Conservation (phyloP, 2,888 invertebrate species). For the Coremacera marginata region DNA sequence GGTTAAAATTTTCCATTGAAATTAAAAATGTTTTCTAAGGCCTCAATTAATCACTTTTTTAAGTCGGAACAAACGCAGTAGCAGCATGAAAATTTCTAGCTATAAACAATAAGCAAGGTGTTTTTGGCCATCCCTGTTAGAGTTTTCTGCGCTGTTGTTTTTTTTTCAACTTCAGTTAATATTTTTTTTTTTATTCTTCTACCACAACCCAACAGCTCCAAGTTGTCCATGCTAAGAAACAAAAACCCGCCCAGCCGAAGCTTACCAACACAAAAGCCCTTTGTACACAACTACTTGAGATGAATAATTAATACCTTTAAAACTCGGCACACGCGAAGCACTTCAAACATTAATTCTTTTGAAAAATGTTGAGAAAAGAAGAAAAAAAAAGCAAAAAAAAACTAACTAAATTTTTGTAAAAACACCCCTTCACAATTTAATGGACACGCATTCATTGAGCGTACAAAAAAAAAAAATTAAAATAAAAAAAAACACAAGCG, state of each 20-base stretch:
- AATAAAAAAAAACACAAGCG: not conserved
- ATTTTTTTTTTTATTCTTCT: not conserved
- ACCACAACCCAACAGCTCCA: not conserved
- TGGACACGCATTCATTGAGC: slow-evolving; percentile 20
- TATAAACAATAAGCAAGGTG: not conserved
- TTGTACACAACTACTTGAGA: slow-evolving; percentile 20
- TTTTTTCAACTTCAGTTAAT: not conserved
- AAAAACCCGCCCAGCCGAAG: not conserved
- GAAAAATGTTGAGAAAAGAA: not conserved
- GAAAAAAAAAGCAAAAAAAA: not conserved
- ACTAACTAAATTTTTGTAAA: not conserved
- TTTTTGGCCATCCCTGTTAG: not conserved
- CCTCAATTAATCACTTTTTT: slow-evolving; percentile 23
- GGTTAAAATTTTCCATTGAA: not conserved
- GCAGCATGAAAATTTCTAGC: not conserved
- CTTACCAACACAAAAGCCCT: not conserved
- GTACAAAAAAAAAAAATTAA: not conserved
- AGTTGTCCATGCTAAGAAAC: not conserved
- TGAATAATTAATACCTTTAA: slow-evolving; percentile 33
- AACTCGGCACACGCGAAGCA: slow-evolving; percentile 28
- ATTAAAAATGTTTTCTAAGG: slow-evolving; percentile 16
- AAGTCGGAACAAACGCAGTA: not conserved
- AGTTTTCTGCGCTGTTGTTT: not conserved
- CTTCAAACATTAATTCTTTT: slow-evolving; percentile 22
- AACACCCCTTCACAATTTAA: slow-evolving; percentile 30